Evolutionary conservation across 2,113 vertebrate species (phyloP).

Genomic region (Noturus placidus): DNA sequence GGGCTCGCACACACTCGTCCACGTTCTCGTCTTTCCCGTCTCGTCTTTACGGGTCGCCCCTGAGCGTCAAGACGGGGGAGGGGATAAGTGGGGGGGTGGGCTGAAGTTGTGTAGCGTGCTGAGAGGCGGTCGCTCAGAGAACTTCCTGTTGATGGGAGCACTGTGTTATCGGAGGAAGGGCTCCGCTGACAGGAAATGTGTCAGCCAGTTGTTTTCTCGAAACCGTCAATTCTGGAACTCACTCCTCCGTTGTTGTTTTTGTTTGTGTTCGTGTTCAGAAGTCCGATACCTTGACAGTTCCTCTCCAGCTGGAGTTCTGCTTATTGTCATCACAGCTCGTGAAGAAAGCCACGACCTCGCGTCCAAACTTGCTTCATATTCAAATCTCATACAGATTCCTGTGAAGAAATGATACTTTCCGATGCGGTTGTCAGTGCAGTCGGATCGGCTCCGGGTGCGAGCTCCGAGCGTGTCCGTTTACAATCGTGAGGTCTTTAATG

Average conservation of each 20-base stretch:
- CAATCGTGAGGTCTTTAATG: background rate
- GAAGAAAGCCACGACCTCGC: background rate
- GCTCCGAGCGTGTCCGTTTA: constrained; percentile 36
- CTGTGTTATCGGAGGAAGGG: constrained; percentile 73
- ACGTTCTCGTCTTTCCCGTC: background rate
- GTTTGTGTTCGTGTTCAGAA: background rate
- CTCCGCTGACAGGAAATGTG: constrained; percentile 74
- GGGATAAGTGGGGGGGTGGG: background rate
- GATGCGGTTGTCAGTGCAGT: constrained; percentile 47
- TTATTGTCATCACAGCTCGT: background rate
- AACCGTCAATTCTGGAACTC: constrained; percentile 63
- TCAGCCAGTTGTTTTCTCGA: constrained; percentile 77
- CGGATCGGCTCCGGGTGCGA: constrained; percentile 35
- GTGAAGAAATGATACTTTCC: constrained; percentile 36
- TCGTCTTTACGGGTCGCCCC: background rate
- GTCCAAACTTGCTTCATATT: constrained; percentile 46
- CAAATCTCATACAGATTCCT: constrained; percentile 44
- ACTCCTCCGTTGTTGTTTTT: constrained; percentile 47
- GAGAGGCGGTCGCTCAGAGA: constrained; percentile 44
- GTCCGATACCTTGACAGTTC: constrained; percentile 25
- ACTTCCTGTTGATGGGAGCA: constrained; percentile 58
- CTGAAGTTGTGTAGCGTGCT: background rate
- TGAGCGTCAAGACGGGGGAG: constrained; percentile 20
- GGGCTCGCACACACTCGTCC: constrained; percentile 3
- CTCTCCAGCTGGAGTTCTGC: constrained; percentile 16